These are phyloP conservation scores for Hepsetus odoe DNA, from an alignment of 2,113 vertebrate genomes.

Conservation along the genomic window DNA sequence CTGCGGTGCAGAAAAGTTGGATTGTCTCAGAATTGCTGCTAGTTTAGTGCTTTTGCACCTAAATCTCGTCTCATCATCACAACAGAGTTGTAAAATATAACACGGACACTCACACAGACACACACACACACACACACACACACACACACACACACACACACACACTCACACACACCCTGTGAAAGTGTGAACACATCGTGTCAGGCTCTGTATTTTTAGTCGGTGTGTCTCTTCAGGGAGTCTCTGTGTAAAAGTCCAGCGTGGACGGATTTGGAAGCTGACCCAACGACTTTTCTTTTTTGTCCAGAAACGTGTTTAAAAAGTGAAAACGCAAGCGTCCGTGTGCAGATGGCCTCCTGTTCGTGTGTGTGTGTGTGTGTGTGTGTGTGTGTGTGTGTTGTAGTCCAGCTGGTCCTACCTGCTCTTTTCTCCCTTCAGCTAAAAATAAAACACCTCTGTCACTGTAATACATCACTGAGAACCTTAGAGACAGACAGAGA, in stretches of 20 bases:
- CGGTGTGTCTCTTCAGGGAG: neutral
- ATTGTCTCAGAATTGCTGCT: too few relatives aligned
- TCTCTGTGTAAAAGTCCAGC: too few relatives aligned
- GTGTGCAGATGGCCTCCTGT: neutral
- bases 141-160: constrained; percentile 12
- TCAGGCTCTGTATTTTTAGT: constrained; percentile 6
- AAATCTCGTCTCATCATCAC: neutral
- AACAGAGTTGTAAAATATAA: constrained; percentile 18
- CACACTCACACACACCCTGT: neutral
- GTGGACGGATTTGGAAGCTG: neutral
- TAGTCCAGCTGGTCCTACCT: too few relatives aligned
- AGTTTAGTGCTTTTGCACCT: neutral
- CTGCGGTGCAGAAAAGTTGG: too few relatives aligned
- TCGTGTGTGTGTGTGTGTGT: constrained; percentile 24
- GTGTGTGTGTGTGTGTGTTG: constrained; percentile 24
- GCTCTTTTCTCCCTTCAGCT: neutral
- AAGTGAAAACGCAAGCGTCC: constrained; percentile 37
- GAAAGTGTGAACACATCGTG: constrained; percentile 39
- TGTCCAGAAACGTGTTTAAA: neutral
- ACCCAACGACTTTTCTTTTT: neutral
- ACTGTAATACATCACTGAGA: neutral
- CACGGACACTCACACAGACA: constrained; percentile 7
- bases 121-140: constrained; percentile 6
- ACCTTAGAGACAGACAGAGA: too few relatives aligned
- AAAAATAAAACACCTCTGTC: neutral